Conservation (phyloP, 2,888 invertebrate species). For the Octonoba sinensis region DNA sequence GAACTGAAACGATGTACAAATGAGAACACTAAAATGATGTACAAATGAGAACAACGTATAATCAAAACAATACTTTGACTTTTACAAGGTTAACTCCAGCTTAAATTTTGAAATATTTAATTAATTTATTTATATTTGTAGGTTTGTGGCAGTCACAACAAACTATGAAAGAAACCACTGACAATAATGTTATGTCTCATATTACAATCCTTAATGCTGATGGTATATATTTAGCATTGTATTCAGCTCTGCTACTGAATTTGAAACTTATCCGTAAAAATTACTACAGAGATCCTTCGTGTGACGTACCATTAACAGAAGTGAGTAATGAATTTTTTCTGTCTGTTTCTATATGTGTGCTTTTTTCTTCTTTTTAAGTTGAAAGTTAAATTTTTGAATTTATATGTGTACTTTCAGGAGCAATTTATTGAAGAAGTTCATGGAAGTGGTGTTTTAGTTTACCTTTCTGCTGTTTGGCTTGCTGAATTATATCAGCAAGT, state of each 20-base stretch:
- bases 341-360: neutral
- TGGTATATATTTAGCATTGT: constrained; percentile 91
- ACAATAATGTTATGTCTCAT: constrained; percentile 33
- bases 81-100: no score
- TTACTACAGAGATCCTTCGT: constrained; percentile 77
- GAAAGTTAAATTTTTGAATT: neutral
- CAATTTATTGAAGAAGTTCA: constrained; percentile 93
- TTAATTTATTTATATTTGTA: neutral
- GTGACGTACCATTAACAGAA: constrained; percentile 74
- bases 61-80: no score
- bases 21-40: no score
- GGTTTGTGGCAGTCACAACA: constrained; percentile 61
- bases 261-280: constrained; percentile 82
- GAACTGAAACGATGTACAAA: no score
- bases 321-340: constrained; percentile 68
- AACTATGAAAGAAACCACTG: constrained; percentile 23
- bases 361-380: neutral
- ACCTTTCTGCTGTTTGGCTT: constrained; percentile 93
- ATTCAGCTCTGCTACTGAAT: constrained; percentile 85
- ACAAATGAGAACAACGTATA: no score
- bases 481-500: constrained; percentile 92
- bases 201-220: constrained; percentile 88
- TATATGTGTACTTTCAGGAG: constrained; percentile 74
- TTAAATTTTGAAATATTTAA: no score
- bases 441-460: constrained; percentile 91